Evolutionary conservation across 23 tunicate species (phyloP), one percentile per base, ranked within the genome.

Genomic region (Botrylloides violaceus): DNA sequence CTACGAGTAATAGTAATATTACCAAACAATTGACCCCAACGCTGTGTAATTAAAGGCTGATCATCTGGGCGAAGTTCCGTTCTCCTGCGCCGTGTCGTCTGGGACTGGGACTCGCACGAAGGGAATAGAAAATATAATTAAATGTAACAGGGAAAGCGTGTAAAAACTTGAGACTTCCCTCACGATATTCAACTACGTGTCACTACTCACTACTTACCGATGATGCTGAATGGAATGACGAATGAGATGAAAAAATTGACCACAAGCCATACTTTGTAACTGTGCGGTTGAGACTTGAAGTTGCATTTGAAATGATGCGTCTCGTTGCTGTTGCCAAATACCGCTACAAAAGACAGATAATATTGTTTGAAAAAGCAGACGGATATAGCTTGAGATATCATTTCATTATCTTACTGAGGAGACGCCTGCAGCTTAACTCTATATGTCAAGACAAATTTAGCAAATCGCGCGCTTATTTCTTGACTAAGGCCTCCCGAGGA

Each of bases 161-260:
- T n/a, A n/a, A n/a, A n/a, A n/a, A n/a, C n/a, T n/a, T n/a, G n/a
- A n/a, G n/a, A n/a, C n/a, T n/a, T n/a, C n/a, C n/a, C n/a, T n/a
- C n/a, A n/a, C n/a, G n/a, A n/a, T n/a, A n/a, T n/a, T n/a, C n/a
- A n/a, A n/a, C n/a, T n/a, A n/a, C n/a, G n/a, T n/a, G n/a, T n/a
- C n/a, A n/a, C n/a, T n/a, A n/a, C n/a, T n/a, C n/a, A n/a, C 30
- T 58, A 80, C 86, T 87, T 61, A 88, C 96, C 61, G 64, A 88
- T 88, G 29, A 88, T 64, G 0, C 65, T 12, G 57, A 88, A 88
- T 12, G 96, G 96, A 18, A 88, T 32, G 22, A 88, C 24, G 66
- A 88, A 88, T 19, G 70, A 79, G 23, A 88, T 34, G 38, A 88
- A 43, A 72, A 88, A 82, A 30, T 82, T 71, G 59, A 61, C 71